These are phyloP conservation scores for Orussus abietinus DNA, from an alignment of 1,140 invertebrate genomes.

Conservation along the genomic window DNA sequence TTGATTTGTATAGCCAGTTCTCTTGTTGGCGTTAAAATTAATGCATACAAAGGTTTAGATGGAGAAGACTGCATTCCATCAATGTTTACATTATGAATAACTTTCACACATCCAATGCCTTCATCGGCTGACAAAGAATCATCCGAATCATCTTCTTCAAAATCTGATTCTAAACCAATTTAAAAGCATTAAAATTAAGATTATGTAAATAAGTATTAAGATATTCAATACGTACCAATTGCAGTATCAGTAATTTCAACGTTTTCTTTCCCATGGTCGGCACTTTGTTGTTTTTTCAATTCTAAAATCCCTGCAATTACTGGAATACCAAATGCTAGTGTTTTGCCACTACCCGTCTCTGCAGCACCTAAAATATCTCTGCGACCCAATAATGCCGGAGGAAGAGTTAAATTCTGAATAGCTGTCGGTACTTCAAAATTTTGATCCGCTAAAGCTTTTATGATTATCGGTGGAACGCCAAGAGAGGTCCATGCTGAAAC, in stretches of 20 bases:
- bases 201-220: too few species aligned
- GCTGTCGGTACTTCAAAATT: slow-evolving; percentile 78
- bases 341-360: slow-evolving; percentile 98
- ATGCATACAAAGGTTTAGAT: slow-evolving; percentile 65
- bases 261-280: slow-evolving; percentile 18
- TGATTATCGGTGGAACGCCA: slow-evolving; percentile 66
- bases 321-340: slow-evolving; percentile 93
- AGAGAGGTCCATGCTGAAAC: slow-evolving; percentile 69
- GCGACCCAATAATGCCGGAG: slow-evolving; percentile 79
- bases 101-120: slow-evolving; percentile 60
- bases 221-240: slow-evolving; percentile 2
- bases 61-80: slow-evolving; percentile 19
- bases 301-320: slow-evolving; percentile 80
- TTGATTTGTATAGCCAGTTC: slow-evolving; percentile 93
- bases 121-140: slow-evolving; percentile 23
- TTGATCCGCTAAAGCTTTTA: slow-evolving; percentile 70
- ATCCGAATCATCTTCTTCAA: slow-evolving; percentile 27
- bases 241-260: slow-evolving; percentile 12
- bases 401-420: slow-evolving; percentile 75
- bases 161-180: too few species aligned
- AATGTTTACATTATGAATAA: slow-evolving; percentile 59
- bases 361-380: slow-evolving; percentile 92
- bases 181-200: too few species aligned
- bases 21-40: slow-evolving; percentile 91
- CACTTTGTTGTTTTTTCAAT: slow-evolving; percentile 54